Evolutionary conservation across 2,888 invertebrate genomes (phyloP), one percentile per base, ranked within the genome.

Genomic region (Caenorhabditis sulstoni): DNA sequence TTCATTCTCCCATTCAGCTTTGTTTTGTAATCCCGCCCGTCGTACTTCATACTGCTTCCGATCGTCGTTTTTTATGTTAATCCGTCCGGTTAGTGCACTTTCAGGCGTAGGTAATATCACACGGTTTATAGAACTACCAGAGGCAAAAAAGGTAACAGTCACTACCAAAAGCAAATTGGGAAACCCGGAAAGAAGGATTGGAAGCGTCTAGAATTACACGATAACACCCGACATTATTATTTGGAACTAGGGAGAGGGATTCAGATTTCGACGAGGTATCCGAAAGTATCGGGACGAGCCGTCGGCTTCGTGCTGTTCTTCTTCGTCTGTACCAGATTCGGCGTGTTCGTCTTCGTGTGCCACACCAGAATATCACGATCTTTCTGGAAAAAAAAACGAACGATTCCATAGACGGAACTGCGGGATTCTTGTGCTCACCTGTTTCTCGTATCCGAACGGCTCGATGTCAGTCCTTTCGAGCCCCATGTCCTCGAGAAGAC

Each of bases 401-500:
- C 29, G 7, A 3, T 3, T 3, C 29, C 29, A n/a, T n/a, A 29
- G 29, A 29, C 29, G 29, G n/a, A n/a, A n/a, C n/a, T n/a, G n/a
- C n/a, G n/a, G n/a, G 29, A 3, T 29, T 29, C 29, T 29, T 29
- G n/a, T 29, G 4, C 49, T n/a, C 9, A 82, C 82, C 61, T 44
- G 16, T 29, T 65, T 53, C 2, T 82, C 81, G 41, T 68, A 79
- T 18, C 86, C 87, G 55, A 87, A 87, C 3, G 87, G 86, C 49
- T 87, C 85, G 44, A 87, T 80, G 45, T 87, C 85, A 0, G 74
- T 62, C n/a, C 66, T 41, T 20, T 61, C 66, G 11, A 87, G 49
- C 7, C 81, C 82, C 71, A 86, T 75, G 57, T 84, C 82, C 66
- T 85, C 83, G 3, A 87, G 57, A n/a, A 87, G 65, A 77, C 87